Base-by-base conservation (phyloP, 2,113 vertebrate species). In the Oncorhynchus keta region DNA sequence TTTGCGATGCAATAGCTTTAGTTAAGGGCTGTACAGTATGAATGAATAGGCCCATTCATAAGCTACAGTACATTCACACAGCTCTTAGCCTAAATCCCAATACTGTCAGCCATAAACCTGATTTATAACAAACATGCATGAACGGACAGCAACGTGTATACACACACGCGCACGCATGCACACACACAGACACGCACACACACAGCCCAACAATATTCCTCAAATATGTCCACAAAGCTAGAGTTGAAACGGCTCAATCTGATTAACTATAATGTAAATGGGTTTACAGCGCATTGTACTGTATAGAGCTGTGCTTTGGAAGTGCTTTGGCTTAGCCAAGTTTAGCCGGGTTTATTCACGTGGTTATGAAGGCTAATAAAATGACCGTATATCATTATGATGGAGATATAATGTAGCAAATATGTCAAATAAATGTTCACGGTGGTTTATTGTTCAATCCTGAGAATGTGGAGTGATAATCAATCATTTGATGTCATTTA, bases 241-340 rank as follows among this genome's bases (percentile, higher is more conserved):
- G 71, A 76, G 66, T 30, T 84, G 72, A 76, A 64, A 66, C 73
- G 28, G 73, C 26, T 66, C 28, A 64, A 57, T 76, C n/a, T 16
- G 32, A 68, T 68, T 30, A 28, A 14, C 45, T 30, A 68, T 28
- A 14, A 66, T 62, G 14, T 55, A 55, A 55, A 8, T 73, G 64
- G 78, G 83, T 75, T 79, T 69, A 14, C 35, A 12, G 30, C 72
- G 13, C 65, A 64, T 11, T 64, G 61, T 2, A 22, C n/a, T 12
- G 51, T 55, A 55, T 18, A 18, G 14, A 55, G 16, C 51, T 55
- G 39, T 45, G 51, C 51, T 16, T 55, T 18, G 51, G 65, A 13
- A 67, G 4, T 24, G 11, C 65, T 30, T 24, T 13, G 22, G 74
- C 11, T 28, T 66, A 66, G 64, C 13, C 49, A 16, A 3, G 49